Evolutionary conservation across 2,888 invertebrate genomes (phyloP), one percentile per base, ranked within the genome.

Genomic region (Meganola albula): DNA sequence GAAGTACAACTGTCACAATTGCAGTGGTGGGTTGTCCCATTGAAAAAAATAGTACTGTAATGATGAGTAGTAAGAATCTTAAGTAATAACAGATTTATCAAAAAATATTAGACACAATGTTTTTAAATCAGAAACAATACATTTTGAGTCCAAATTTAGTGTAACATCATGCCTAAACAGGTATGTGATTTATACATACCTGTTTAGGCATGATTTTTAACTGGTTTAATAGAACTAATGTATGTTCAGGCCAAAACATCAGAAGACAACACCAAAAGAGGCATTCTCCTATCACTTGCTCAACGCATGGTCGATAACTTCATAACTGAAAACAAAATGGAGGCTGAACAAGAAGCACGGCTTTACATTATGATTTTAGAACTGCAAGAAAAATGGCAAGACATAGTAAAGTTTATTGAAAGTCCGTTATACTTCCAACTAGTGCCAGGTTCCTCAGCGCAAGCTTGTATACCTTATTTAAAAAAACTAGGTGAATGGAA

Each of bases 301-400:
- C 96, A 97, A 72, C 89, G 95, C 69, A 98, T 99, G 98, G 92
- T 97, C 13, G 90, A 93, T 53, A 98, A 97, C 71, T 91, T 95
- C 64, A 92, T 97, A 33, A 85, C 89, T 3, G 96, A 97, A 43
- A 92, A 93, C 49, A 96, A 95, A 83, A 88, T 96, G 61, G 96
- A 97, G 67, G 95, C 96, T 0, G 98, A 98, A 69, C 96, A 96
- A 75, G 98, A 99, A 74, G 93, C 97, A 1, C 91, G 95, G 36
- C 87, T 98, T 24, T 97, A 97, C 76, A 86, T 98, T 34, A 93
- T 96, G 87, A 93, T 98, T 40, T 53, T 87, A 10, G 78, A 96
- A 58, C 80, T 92, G 9, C 92, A 92, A 70, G 90, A 90, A 18
- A 97, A 97, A 72, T 92, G 90, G 78, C 89, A 92, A 49, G 94